Conservation (phyloP, 1,140 invertebrate genomes). For the Mamestra configurata region DNA sequence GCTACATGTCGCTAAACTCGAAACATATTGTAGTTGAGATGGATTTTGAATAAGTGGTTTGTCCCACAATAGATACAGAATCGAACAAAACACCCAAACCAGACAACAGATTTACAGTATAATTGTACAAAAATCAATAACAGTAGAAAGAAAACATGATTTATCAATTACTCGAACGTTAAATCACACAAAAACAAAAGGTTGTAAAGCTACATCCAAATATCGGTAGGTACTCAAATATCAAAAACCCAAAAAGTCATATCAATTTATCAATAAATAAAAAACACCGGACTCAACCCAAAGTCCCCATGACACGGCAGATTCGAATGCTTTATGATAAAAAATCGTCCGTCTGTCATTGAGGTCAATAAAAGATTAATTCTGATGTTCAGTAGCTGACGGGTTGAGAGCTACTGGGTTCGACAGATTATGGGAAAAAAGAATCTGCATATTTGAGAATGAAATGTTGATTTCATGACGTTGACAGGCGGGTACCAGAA, state of each 20-base stretch:
- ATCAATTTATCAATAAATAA: constrained; percentile 37
- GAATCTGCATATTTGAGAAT: not conserved
- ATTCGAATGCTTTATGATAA: constrained; percentile 26
- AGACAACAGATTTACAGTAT: too few species aligned
- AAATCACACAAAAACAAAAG: not conserved
- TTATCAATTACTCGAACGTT: not conserved
- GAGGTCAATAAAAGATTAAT: constrained; percentile 40
- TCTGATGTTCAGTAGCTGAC: constrained; percentile 31
- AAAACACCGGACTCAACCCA: constrained; percentile 2
- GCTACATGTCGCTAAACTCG: too few species aligned
- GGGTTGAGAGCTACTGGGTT: constrained; percentile 16
- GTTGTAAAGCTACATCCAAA: not conserved
- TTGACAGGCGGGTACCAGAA: not conserved
- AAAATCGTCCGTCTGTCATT: constrained; percentile 30
- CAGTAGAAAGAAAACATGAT: not conserved
- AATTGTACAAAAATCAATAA: too few species aligned
- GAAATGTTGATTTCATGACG: not conserved
- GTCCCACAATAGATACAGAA: too few species aligned
- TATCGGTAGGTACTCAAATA: not conserved
- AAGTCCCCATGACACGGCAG: constrained; percentile 23
- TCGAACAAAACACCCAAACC: too few species aligned
- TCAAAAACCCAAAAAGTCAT: constrained; percentile 27
- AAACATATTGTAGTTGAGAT: too few species aligned
- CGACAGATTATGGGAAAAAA: constrained; percentile 5
- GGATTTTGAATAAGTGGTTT: too few species aligned